Base-by-base conservation (phyloP, 2,113 vertebrate genomes). In the Azemiops feae region DNA sequence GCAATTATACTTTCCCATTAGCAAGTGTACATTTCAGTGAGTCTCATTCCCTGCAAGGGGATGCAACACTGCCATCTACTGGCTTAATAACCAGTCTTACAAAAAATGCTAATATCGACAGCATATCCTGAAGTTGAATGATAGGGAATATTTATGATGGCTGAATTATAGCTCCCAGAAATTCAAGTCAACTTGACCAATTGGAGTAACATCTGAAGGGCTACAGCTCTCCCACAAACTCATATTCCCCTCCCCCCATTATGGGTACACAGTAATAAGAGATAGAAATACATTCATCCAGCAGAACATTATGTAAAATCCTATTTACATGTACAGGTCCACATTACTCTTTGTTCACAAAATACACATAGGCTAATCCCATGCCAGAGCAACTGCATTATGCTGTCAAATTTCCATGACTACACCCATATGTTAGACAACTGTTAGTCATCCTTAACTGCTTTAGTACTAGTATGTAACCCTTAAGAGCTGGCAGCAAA, bases 1-100 rank as follows among this genome's bases (percentile, higher is more conserved):
- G 3, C 52, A 91, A 39, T 45, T 57, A 25, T 86, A 54, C 45
- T 43, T 74, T 43, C 23, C n/a, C 1, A 10, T 27, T 87, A n/a
- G 45, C 5, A 27, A 53, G 39, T 53, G 18, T 64, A 12, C 5
- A 9, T 47, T 12, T 53, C 58, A 54, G 22, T 5, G 14, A 27
- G 43, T 27, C 27, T 64, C 45, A 47, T 47, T 90, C 25, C 43
- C 27, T 60, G 47, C 34, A 89, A 90, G 23, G 30, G 81, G 57
- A 43, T 90, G 39, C 92, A 87, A 90, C 57, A 90, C 45, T 90
- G 25, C 88, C 92, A 90, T 34, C 88, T 90, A 90, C 92, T 93
- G 92, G 69, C 43, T 90, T 25, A 52, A 53, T 45, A 34, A 45
- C 12, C 14, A 52, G 10, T 30, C 12, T 93, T 74, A 25, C 45